phyloP scores from a whole-genome alignment of 2,113 vertebrate species.

The Myocastor coypus region DNA sequence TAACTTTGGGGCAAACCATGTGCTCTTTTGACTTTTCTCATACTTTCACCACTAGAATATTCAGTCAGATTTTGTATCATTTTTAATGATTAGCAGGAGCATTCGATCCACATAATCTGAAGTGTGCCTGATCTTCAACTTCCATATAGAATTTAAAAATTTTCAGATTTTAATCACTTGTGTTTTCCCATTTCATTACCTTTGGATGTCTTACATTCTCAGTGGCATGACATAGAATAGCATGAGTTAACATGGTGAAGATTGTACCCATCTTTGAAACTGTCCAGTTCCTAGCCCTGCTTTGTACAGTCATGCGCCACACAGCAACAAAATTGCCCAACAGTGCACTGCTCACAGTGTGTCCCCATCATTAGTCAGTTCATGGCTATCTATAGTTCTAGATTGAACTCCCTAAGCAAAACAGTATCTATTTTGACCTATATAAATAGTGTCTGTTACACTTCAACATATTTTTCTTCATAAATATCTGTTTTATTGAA shows the following conservation, averaged over 20 bases:
- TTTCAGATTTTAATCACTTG: slow-evolving; percentile 11
- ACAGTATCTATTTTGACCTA: background rate
- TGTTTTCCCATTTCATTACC: background rate
- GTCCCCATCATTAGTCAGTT: background rate
- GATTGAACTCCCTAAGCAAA: background rate
- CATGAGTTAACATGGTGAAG: background rate
- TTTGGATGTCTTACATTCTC: background rate
- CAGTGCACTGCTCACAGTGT: background rate
- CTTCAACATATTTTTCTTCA: background rate
- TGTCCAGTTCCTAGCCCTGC: background rate
- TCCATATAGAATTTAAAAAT: background rate
- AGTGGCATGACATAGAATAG: background rate
- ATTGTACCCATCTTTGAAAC: background rate
- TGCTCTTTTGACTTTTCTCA: background rate
- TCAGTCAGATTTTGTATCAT: background rate
- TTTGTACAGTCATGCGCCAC: background rate
- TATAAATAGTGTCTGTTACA: background rate
- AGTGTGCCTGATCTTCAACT: slow-evolving; percentile 1
- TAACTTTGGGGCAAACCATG: background rate
- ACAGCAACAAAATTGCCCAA: background rate
- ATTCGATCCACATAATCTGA: background rate
- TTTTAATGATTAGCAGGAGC: background rate
- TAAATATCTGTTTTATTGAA: background rate
- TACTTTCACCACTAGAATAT: background rate
- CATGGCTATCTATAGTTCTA: background rate